Evolutionary conservation across 2,888 invertebrate genomes (phyloP).

Genomic region (Lypha dubia): DNA sequence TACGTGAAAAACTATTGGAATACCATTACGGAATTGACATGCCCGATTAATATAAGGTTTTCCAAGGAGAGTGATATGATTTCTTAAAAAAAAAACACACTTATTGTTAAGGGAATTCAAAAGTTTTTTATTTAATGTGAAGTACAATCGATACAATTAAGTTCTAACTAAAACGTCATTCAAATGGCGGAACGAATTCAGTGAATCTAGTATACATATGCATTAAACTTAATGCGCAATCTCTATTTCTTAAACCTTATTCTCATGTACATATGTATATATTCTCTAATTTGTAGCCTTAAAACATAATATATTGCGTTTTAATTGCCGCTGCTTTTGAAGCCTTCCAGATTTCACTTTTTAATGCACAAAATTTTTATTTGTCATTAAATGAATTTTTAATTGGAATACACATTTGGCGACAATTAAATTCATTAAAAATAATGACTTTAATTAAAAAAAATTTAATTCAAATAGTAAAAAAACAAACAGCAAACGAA

Average conservation of each 20-base stretch:
- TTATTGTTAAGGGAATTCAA: no score
- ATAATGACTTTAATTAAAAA: slow-evolving; percentile 68
- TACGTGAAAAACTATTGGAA: no score
- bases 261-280: no score
- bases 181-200: no score
- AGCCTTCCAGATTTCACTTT: neutral
- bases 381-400: slow-evolving; percentile 68
- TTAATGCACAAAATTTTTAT: slow-evolving; percentile 49
- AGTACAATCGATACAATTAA: no score
- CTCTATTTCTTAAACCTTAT: neutral
- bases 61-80: no score
- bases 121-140: no score
- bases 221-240: neutral
- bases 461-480: slow-evolving; percentile 60
- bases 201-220: no score
- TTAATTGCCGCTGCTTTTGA: slow-evolving; percentile 19
- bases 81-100: no score
- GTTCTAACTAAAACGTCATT: no score
- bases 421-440: slow-evolving; percentile 72
- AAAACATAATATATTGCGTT: slow-evolving; percentile 9
- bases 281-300: neutral
- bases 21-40: no score
- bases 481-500: slow-evolving; percentile 21
- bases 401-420: slow-evolving; percentile 68
- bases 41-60: no score